phyloP scores from a whole-genome alignment of 92 coral and sea anemone species.

The Bergia puertoricense region DNA sequence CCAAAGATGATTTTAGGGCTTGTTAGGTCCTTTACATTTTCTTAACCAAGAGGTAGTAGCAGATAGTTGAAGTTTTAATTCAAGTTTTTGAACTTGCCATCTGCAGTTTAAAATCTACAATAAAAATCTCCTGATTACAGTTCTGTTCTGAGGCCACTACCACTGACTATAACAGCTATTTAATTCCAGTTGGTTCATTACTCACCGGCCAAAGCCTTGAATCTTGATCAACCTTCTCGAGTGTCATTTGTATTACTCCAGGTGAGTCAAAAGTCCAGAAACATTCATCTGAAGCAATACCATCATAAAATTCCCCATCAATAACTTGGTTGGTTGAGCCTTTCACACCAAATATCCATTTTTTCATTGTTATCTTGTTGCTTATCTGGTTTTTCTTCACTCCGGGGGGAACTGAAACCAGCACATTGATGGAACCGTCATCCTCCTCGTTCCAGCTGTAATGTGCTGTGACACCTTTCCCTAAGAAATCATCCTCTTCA shows the following conservation, averaged over 20 bases:
- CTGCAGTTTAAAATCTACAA: too few relatives aligned
- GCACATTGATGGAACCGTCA: slow-evolving; percentile 74
- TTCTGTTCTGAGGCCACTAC: too few relatives aligned
- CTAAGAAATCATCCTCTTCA: slow-evolving; percentile 65
- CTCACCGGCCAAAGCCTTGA: slow-evolving; percentile 86
- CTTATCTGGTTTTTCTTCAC: slow-evolving; percentile 61
- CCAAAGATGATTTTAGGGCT: too few relatives aligned
- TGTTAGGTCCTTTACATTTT: too few relatives aligned
- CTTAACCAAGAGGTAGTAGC: too few relatives aligned
- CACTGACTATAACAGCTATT: too few relatives aligned
- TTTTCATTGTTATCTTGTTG: slow-evolving; percentile 67
- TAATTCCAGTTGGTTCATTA: background rate
- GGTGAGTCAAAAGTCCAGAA: slow-evolving; percentile 90
- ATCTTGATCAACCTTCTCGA: slow-evolving; percentile 77
- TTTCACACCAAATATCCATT: slow-evolving; percentile 75
- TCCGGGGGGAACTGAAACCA: slow-evolving; percentile 72
- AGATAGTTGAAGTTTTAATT: too few relatives aligned
- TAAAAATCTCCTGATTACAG: too few relatives aligned
- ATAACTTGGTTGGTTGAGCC: slow-evolving; percentile 59
- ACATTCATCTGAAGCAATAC: slow-evolving; percentile 75
- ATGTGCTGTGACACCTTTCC: slow-evolving; percentile 69
- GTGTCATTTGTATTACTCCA: slow-evolving; percentile 76
- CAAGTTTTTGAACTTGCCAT: too few relatives aligned
- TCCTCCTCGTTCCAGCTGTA: slow-evolving; percentile 88
- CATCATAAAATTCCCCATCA: slow-evolving; percentile 78